phyloP scores from a whole-genome alignment of 2,113 vertebrate genomes.

The Coreoperca whiteheadi region DNA sequence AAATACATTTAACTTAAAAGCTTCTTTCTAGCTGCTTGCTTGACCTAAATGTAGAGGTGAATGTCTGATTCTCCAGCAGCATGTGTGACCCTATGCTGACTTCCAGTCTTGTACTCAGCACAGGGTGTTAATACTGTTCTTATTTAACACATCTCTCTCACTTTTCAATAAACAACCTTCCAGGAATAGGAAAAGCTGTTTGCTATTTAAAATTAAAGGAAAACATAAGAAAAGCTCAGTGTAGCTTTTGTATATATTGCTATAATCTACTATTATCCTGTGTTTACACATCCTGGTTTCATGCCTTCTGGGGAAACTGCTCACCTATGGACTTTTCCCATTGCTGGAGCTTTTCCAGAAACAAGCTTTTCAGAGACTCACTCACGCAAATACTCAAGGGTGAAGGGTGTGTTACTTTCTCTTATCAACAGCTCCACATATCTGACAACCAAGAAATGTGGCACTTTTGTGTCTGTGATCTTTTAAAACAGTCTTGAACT shows the following conservation, averaged over 20 bases:
- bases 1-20: background rate
- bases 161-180: background rate
- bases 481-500: background rate
- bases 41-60: background rate
- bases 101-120: too few species aligned
- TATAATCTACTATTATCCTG: background rate
- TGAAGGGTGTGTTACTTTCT: background rate
- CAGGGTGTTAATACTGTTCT: background rate
- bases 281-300: background rate
- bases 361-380: conserved; percentile 11
- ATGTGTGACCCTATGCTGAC: background rate
- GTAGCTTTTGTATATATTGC: background rate
- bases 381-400: conserved; percentile 1
- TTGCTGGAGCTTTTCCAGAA: background rate
- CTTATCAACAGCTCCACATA: conserved; percentile 17
- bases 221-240: background rate
- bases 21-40: background rate
- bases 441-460: conserved; percentile 5
- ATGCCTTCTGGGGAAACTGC: background rate
- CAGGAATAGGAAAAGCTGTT: background rate
- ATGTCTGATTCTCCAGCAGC: background rate
- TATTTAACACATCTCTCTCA: background rate
- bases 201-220: background rate
- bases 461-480: background rate
- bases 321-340: conserved; percentile 7